phyloP scores from a whole-genome alignment of 2,797 vertebrate genomes.

The Rhinogobio ventralis region DNA sequence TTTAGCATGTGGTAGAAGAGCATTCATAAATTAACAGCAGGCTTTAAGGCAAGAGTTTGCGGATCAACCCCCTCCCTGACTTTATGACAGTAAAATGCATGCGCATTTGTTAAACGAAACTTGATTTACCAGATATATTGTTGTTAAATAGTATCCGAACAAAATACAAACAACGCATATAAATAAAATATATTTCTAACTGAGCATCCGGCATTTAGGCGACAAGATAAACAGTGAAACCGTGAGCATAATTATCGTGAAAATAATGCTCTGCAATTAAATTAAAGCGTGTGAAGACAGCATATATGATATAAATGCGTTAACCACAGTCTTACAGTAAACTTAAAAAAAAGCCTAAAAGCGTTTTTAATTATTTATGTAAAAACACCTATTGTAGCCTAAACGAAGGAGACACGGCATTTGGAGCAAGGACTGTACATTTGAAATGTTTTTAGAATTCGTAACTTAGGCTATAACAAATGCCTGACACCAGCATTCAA shows the following conservation, averaged over 20 bases:
- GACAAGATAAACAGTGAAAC: not conserved
- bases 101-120: slow-evolving; percentile 2
- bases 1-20: not conserved
- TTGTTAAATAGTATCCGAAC: not conserved
- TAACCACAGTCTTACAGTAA: not conserved
- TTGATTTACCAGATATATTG: not conserved
- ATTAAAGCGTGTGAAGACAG: slow-evolving; percentile 8
- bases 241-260: not conserved
- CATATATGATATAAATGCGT: not conserved
- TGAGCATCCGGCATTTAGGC: not conserved
- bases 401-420: not conserved
- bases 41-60: not conserved
- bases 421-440: not conserved
- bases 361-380: not conserved
- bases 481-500: not conserved
- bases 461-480: not conserved
- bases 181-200: not conserved
- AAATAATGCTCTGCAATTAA: slow-evolving; percentile 46
- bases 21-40: not conserved
- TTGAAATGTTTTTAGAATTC: not conserved
- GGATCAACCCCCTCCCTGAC: not conserved
- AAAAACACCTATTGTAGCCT: not conserved
- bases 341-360: not conserved
- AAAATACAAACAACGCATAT: not conserved
- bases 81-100: slow-evolving; percentile 4